phyloP scores from a whole-genome alignment of 2,113 vertebrate species.

The Triplophysa siluroides region DNA sequence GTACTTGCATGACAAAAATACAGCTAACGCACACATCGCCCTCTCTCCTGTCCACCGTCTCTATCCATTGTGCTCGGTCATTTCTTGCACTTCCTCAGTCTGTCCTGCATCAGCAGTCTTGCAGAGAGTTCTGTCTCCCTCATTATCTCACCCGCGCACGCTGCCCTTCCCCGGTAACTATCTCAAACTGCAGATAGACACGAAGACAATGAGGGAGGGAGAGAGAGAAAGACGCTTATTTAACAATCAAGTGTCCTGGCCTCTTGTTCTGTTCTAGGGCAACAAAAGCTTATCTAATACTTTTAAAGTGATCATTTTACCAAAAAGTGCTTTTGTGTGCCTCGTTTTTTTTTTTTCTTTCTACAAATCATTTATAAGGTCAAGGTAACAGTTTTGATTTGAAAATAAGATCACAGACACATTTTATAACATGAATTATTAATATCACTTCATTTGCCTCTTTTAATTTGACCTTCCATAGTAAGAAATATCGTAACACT shows the following conservation, averaged over 20 bases:
- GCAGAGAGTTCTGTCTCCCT: slow-evolving; percentile 30
- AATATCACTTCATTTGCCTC: slow-evolving; percentile 32
- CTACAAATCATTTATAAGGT: slow-evolving; percentile 29
- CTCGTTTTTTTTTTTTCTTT: background rate
- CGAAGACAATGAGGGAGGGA: background rate
- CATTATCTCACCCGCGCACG: slow-evolving; percentile 22
- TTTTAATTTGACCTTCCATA: slow-evolving; percentile 30
- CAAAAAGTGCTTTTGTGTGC: background rate
- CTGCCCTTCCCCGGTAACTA: slow-evolving; percentile 35
- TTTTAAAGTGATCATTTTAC: background rate
- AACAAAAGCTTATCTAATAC: slow-evolving; percentile 10
- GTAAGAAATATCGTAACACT: slow-evolving; percentile 50
- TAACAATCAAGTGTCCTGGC: slow-evolving; percentile 7
- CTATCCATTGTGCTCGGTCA: background rate
- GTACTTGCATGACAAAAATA: slow-evolving; percentile 45
- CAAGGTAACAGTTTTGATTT: slow-evolving; percentile 56
- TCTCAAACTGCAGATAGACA: slow-evolving; percentile 34
- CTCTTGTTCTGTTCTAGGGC: slow-evolving; percentile 35
- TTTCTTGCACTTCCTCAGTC: slow-evolving; percentile 21
- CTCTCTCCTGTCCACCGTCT: slow-evolving; percentile 4
- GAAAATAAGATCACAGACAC: slow-evolving; percentile 57
- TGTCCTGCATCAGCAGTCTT: slow-evolving; percentile 29
- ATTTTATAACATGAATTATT: slow-evolving; percentile 44
- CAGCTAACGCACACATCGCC: slow-evolving; percentile 11
- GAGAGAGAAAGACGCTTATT: slow-evolving; percentile 5